Evolutionary conservation across 1,140 invertebrate genomes (phyloP), one percentile per base, ranked within the genome.

Genomic region (Heterodera carotae): DNA sequence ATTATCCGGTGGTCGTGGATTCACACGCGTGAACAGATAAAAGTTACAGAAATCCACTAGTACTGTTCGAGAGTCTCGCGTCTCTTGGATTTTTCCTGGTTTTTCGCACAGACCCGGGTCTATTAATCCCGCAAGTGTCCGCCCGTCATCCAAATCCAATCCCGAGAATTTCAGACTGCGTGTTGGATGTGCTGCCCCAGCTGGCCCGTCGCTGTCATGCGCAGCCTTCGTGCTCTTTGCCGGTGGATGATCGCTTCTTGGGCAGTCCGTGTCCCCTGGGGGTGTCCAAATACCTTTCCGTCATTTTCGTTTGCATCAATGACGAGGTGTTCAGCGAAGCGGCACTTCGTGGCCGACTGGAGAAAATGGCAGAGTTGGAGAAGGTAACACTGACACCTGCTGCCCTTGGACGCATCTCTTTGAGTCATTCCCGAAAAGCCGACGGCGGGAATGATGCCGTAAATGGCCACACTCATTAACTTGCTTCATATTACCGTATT

Each of bases 241-340:
- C 76, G 5, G 82, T 85, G 8, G 69, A 85, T 39, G 83, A 84
- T 53, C 36, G 69, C 7, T 80, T 84, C 62, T 59, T 84, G 18
- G 83, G 83, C n/a, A 84, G 75, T 68, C 82, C 78, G 31, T 84
- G 83, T 56, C 34, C 56, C 15, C 10, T 69, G 29, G 66, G 36
- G 31, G 69, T 84, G 18, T 67, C 75, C 56, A 84, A 84, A 68
- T 84, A 84, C 53, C 72, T 84, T 15, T 75, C 66, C 39, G 29
- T 84, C 15, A 84, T 84, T 27, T 85, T 70, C 62, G 80, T 80
- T 59, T 84, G 84, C 62, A 80, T 84, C 29, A 84, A 85, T 39
- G 83, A 84, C 27, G 82, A 85, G 73, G 82, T 84, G 15, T 84
- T 84, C 70, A 82, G 78, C 56, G 83, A 84, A 33, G 84, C 82